Base-by-base conservation (phyloP, 2,113 vertebrate genomes). In the Mungos mungo region DNA sequence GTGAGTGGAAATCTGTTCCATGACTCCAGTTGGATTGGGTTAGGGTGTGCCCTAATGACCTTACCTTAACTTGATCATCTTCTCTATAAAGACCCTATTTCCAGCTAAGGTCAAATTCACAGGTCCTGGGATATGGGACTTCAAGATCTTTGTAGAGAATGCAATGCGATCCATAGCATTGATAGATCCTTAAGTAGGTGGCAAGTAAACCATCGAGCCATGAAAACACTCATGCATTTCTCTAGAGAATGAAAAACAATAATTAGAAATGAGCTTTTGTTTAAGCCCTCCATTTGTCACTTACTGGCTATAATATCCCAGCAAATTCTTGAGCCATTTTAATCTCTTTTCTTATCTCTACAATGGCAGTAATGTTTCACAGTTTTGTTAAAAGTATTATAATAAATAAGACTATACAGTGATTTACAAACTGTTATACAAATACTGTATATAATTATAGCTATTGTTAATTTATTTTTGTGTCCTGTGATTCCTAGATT, bases 341-440 rank as follows among this genome's bases (percentile, higher is more conserved):
- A 84, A 86, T 92, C 63, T 96, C 52, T 95, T 93, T 90, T 94
- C 33, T 89, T 57, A 31, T 57, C 11, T 77, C 14, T 69, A 31
- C 1, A 82, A 1, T 60, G 10, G 18, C 38, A 74, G 7, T 6
- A 84, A 92, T 29, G 35, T 1, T 18, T 95, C 33, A 87, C 0
- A 50, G 33, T 86, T 95, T 74, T 74, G 3, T 94, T 65, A 8
- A 83, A 96, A 91, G 35, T 47, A 72, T 72, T 69, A 27, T 57
- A 95, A 96, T 71, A 93, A 72, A 76, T 52, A 21, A 88, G 25
- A 90, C 38, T 52, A 60, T 95, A 38, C 68, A 65, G 14, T 66
- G 33, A 87, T 41, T 82, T 96, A 5, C 41, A 88, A 86, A 66
- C 10, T 33, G 12, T 27, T 79, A 10, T 27, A 89, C 9, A 54